phyloP scores from a whole-genome alignment of 2,888 invertebrate species.

The Ornithoptera alexandrae region DNA sequence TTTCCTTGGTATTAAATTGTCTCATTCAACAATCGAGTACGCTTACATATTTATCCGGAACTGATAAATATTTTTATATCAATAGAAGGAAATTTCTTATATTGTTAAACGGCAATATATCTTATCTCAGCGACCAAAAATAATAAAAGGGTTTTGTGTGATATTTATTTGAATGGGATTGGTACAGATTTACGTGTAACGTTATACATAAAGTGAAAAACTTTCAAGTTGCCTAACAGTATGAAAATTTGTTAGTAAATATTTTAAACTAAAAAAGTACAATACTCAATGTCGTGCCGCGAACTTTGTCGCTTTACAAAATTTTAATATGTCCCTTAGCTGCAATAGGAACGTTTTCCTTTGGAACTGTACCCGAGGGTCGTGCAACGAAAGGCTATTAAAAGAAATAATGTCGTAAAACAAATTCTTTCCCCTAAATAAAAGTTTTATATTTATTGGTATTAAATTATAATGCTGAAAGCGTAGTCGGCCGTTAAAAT shows the following conservation, averaged over 20 bases:
- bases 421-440: constrained; percentile 52
- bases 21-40: too few relatives aligned
- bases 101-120: too few relatives aligned
- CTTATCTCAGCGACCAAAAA: too few relatives aligned
- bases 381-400: constrained; percentile 53
- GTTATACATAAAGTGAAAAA: neutral
- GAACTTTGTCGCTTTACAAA: constrained; percentile 62
- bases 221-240: neutral
- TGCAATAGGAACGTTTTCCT: constrained; percentile 66
- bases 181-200: too few relatives aligned
- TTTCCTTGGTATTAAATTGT: too few relatives aligned
- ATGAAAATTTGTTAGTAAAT: constrained; percentile 1
- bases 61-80: too few relatives aligned
- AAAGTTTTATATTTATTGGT: constrained; percentile 39
- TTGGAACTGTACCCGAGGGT: constrained; percentile 64
- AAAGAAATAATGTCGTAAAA: constrained; percentile 65
- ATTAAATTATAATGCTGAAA: constrained; percentile 28
- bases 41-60: too few relatives aligned
- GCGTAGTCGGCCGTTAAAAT: constrained; percentile 18
- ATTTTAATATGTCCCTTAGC: constrained; percentile 70
- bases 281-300: constrained; percentile 46
- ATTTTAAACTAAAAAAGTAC: constrained; percentile 41
- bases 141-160: too few relatives aligned
- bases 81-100: too few relatives aligned
- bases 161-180: too few relatives aligned